Percentiles rank a stretch among this genome's conserved stretches.
Conservation (phyloP, 2,113 vertebrate species). For the Mesocricetus auratus region DNA sequence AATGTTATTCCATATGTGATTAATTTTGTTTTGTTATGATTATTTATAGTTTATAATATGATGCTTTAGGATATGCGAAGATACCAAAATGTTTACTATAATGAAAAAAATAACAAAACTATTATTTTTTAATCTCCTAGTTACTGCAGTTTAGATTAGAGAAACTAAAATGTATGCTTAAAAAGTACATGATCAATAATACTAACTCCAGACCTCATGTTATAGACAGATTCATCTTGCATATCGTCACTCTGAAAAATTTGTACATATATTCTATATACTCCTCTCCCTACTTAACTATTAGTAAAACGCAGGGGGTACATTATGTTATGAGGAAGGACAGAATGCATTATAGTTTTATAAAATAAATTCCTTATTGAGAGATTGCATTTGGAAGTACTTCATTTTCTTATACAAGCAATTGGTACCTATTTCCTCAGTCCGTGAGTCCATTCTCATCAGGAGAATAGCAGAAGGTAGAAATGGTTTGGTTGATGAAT, state of each 20-base stretch:
- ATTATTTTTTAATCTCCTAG: background rate
- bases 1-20: constrained; percentile 9
- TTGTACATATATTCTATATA: background rate
- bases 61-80: background rate
- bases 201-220: background rate
- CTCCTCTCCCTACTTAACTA: rapidly evolving
- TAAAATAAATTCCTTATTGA: background rate
- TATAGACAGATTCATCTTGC: background rate
- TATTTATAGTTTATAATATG: background rate
- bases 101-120: background rate
- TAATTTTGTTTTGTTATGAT: background rate
- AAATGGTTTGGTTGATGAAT: background rate
- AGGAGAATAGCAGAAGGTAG: background rate
- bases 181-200: background rate
- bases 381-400: background rate
- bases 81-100: background rate
- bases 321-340: background rate
- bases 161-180: background rate
- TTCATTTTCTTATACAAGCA: background rate
- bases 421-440: background rate
- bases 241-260: background rate
- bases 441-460: background rate
- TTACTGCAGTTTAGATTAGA: background rate
- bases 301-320: background rate
- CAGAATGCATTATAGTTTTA: background rate